These are phyloP conservation scores for Stigmatopora nigra DNA, from an alignment of 2,113 vertebrate species.

Conservation along the genomic window DNA sequence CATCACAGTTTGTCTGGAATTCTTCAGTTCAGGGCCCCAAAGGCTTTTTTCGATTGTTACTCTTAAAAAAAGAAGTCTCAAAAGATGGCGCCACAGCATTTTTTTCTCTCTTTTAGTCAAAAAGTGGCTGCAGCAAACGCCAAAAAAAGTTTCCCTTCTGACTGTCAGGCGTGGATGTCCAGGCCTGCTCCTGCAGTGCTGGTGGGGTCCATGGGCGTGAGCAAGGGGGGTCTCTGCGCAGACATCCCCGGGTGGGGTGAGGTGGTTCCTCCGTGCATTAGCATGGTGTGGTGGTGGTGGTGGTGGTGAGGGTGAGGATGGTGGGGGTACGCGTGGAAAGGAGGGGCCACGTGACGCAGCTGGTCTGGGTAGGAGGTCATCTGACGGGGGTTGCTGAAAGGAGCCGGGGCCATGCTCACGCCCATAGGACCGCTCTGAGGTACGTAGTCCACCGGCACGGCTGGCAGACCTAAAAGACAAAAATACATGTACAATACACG, in stretches of 20 bases:
- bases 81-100: constrained; percentile 65
- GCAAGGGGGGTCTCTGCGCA: constrained; percentile 88
- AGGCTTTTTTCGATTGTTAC: constrained; percentile 67
- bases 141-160: constrained; percentile 79
- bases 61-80: constrained; percentile 89
- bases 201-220: constrained; percentile 84
- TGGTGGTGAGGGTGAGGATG: constrained; percentile 70
- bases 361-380: constrained; percentile 87
- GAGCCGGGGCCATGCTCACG: constrained; percentile 95
- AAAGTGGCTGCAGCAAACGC: constrained; percentile 61
- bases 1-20: constrained; percentile 99
- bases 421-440: constrained; percentile 98
- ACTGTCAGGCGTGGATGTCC: constrained; percentile 92
- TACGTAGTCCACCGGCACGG: constrained; percentile 92
- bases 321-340: constrained; percentile 80
- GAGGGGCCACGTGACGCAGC: constrained; percentile 82
- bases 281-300: constrained; percentile 83
- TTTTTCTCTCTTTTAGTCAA: constrained; percentile 32
- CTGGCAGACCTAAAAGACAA: constrained; percentile 83
- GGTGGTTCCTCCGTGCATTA: constrained; percentile 93
- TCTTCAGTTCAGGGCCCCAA: constrained; percentile 94
- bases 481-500: constrained; percentile 8
- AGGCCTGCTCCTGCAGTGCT: constrained; percentile 85
- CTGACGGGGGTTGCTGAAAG: constrained; percentile 87
- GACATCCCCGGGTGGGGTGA: constrained; percentile 87